Conservation (phyloP, 2,797 vertebrate species). For the Acrossocheilus wenchowensis region DNA sequence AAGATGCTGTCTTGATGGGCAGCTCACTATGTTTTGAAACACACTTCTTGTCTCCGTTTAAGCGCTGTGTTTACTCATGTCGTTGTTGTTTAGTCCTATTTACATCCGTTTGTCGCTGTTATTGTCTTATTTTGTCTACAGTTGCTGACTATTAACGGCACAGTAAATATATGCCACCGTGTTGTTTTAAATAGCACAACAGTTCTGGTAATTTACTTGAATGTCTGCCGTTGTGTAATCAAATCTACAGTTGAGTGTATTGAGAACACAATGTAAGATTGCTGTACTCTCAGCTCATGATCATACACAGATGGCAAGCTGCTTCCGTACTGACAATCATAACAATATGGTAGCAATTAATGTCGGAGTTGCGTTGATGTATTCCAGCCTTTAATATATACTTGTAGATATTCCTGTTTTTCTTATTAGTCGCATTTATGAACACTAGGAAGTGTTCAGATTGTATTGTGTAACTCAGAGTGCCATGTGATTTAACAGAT, state of each 20-base stretch:
- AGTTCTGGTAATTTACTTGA: neutral
- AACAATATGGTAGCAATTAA: neutral
- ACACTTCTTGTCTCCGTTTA: neutral
- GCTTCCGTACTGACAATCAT: neutral
- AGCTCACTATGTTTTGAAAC: neutral
- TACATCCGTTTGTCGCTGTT: neutral
- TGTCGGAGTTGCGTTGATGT: neutral
- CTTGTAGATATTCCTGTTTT: neutral
- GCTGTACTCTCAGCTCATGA: neutral
- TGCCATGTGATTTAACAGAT: conserved; percentile 76
- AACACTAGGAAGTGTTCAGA: conserved; percentile 15
- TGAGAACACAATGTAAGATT: neutral
- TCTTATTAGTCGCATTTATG: neutral
- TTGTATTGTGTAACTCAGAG: neutral
- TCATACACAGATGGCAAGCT: neutral
- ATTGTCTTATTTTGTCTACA: neutral
- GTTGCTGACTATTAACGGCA: neutral
- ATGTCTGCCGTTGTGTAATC: neutral
- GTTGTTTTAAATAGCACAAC: neutral
- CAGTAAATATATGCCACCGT: neutral
- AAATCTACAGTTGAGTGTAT: neutral
- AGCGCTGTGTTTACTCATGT: neutral
- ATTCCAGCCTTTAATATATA: neutral
- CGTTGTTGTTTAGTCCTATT: conserved; percentile 5
- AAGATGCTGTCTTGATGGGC: neutral